phyloP scores from a whole-genome alignment of 2,888 invertebrate genomes.

The Dusona sp. region DNA sequence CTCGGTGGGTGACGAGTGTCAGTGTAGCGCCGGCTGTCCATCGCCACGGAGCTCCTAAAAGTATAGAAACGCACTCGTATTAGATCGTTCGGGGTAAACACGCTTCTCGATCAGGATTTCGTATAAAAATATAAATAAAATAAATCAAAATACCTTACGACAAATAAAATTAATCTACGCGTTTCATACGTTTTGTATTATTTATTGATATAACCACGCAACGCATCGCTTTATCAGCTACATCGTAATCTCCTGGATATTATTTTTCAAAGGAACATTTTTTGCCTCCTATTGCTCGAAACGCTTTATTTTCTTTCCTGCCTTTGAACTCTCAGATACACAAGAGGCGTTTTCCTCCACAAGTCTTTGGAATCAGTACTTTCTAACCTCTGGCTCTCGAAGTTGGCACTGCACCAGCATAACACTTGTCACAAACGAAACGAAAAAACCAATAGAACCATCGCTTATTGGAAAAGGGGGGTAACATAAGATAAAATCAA shows the following conservation, averaged over 20 bases:
- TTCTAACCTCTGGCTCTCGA: slow-evolving; percentile 10
- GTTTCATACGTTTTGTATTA: background rate
- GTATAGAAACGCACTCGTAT: background rate
- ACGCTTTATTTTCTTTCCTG: background rate
- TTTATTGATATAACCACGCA: background rate
- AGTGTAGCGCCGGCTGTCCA: slow-evolving; percentile 63
- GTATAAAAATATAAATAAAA: background rate
- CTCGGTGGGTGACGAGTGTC: slow-evolving; percentile 36
- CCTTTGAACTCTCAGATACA: background rate
- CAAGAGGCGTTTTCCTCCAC: slow-evolving; percentile 8
- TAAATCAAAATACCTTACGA: background rate
- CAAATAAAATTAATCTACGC: background rate
- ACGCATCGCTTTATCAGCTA: background rate
- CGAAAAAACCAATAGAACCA: slow-evolving; percentile 19
- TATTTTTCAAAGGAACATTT: background rate
- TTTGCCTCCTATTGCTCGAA: background rate
- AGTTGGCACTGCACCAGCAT: slow-evolving; percentile 16
- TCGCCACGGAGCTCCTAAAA: background rate
- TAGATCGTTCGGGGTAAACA: background rate
- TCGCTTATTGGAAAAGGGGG: slow-evolving; percentile 17
- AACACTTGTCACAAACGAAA: slow-evolving; percentile 11
- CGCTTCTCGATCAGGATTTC: background rate
- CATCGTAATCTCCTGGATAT: background rate
- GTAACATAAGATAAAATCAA: slow-evolving; percentile 14
- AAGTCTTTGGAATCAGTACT: background rate